Conservation (phyloP, 2,888 invertebrate species). For the Apamea sordens region DNA sequence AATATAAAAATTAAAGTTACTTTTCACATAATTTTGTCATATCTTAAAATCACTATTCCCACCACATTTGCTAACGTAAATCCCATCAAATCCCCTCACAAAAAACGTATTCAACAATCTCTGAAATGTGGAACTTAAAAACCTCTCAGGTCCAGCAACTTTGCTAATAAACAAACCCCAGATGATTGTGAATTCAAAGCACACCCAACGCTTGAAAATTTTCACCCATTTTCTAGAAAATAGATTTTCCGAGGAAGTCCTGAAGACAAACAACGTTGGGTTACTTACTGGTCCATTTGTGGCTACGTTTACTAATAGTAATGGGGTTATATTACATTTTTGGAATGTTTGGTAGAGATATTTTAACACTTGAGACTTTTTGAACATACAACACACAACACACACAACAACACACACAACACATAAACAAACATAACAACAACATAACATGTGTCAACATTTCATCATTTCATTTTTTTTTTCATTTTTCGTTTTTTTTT, state of each 20-base stretch:
- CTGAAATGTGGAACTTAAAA: constrained; percentile 59
- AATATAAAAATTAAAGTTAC: not conserved
- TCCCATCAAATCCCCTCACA: constrained; percentile 9
- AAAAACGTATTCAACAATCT: constrained; percentile 45
- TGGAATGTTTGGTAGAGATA: not conserved
- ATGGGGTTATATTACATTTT: constrained; percentile 19
- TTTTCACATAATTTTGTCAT: not conserved
- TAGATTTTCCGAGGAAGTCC: constrained; percentile 73
- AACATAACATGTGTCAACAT: no score
- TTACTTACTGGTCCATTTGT: constrained; percentile 50
- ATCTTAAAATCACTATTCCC: constrained; percentile 3
- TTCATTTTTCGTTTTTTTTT: no score
- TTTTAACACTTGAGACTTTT: no score
- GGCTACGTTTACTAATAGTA: constrained; percentile 11
- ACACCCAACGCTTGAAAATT: constrained; percentile 77
- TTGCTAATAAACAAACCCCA: constrained; percentile 71
- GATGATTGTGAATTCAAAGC: constrained; percentile 78
- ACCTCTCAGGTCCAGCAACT: constrained; percentile 62
- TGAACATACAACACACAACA: no score
- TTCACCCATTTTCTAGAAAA: constrained; percentile 80
- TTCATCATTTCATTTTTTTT: no score
- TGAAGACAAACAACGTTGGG: constrained; percentile 71
- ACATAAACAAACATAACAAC: no score
- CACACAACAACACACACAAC: no score
- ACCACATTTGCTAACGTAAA: not conserved